Evolutionary conservation across 2,113 vertebrate genomes (phyloP).

Genomic region (Myiozetetes cayanensis): DNA sequence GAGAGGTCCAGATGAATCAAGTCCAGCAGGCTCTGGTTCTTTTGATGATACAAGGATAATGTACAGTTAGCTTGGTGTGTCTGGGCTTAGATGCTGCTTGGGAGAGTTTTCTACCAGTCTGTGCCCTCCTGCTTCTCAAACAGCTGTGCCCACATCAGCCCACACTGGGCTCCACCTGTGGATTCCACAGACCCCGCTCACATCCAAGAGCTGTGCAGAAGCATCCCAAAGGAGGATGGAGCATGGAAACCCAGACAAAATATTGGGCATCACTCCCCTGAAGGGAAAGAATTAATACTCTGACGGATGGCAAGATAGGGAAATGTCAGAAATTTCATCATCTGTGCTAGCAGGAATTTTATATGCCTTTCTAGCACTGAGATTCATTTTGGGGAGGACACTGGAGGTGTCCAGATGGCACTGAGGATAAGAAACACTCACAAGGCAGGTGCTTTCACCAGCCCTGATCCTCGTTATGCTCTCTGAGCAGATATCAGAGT

Average conservation of each 20-base stretch:
- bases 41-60: neutral
- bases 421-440: neutral
- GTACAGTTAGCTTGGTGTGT: neutral
- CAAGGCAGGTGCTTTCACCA: neutral
- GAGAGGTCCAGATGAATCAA: neutral
- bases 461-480: neutral
- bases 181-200: accelerated
- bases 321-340: neutral
- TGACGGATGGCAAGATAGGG: neutral
- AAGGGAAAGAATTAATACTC: neutral
- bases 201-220: neutral
- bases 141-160: neutral
- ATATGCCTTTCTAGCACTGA: neutral
- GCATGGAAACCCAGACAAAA: neutral
- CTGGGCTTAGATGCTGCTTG: neutral
- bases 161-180: neutral
- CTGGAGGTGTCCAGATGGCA: neutral
- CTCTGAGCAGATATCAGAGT: neutral
- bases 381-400: neutral
- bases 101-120: neutral
- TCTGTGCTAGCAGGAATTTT: neutral
- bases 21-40: accelerated
- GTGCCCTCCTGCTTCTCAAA: neutral
- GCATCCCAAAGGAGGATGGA: neutral
- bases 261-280: neutral